phyloP scores from a whole-genome alignment of 2,888 invertebrate genomes.

The Cotesia congregata region DNA sequence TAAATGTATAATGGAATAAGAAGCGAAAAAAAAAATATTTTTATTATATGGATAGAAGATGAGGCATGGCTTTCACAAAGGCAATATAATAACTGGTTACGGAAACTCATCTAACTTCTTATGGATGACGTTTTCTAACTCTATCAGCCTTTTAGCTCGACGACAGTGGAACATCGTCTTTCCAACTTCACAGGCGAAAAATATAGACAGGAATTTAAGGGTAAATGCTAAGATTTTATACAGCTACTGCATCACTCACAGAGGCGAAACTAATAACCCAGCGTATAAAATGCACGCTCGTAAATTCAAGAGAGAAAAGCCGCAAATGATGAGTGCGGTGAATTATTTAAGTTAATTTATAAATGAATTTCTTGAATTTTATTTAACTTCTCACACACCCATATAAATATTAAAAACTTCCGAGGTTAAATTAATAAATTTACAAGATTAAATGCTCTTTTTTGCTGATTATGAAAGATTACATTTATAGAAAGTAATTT shows the following conservation, averaged over 20 bases:
- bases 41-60: slow-evolving; percentile 3
- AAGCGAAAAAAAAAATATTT: background rate
- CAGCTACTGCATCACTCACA: slow-evolving; percentile 1
- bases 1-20: background rate
- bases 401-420: background rate
- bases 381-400: background rate
- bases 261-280: slow-evolving; percentile 4
- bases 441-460: background rate
- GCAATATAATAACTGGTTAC: slow-evolving; percentile 32
- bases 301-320: background rate
- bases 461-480: background rate
- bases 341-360: background rate
- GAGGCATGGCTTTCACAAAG: slow-evolving; percentile 9
- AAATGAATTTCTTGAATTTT: background rate
- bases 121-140: slow-evolving; percentile 10
- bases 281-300: background rate
- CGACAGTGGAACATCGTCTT: slow-evolving; percentile 2
- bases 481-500: background rate
- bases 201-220: background rate
- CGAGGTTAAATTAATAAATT: background rate
- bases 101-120: slow-evolving; percentile 20
- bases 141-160: slow-evolving; percentile 19
- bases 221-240: slow-evolving; percentile 9
- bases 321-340: background rate
- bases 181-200: background rate